Evolutionary conservation across 1,140 invertebrate species (phyloP).

Genomic region (Glossosoma conforme): DNA sequence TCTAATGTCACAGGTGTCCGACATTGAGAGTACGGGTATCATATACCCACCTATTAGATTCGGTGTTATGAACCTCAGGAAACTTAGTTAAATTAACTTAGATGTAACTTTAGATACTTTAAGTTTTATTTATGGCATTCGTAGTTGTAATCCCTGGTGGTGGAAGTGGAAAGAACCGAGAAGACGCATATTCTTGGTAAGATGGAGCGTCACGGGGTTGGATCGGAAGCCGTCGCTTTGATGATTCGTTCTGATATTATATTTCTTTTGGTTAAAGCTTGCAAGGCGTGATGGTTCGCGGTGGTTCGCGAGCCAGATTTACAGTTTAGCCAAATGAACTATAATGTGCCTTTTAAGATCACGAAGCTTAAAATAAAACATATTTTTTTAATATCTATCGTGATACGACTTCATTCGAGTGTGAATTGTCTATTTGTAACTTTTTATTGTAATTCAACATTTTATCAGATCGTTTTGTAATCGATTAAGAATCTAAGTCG

Average conservation of each 20-base stretch:
- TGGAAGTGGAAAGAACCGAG: too few species aligned
- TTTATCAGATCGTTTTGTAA: background rate
- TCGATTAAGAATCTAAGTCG: background rate
- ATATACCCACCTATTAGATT: constrained; percentile 24
- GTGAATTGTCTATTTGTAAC: background rate
- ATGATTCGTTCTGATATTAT: constrained; percentile 18
- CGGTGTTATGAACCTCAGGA: constrained; percentile 11
- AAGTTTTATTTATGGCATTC: too few species aligned
- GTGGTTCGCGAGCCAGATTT: background rate
- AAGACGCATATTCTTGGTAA: too few species aligned
- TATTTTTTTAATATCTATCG: constrained; percentile 5
- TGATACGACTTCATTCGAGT: constrained; percentile 1
- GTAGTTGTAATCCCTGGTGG: too few species aligned
- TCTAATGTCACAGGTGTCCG: constrained; percentile 18
- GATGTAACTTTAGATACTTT: too few species aligned
- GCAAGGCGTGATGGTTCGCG: background rate
- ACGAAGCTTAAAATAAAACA: constrained; percentile 1
- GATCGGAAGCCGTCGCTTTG: constrained; percentile 12
- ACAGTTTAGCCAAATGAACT: constrained; percentile 11
- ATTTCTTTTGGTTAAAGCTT: constrained; percentile 19
- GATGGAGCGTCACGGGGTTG: too few species aligned
- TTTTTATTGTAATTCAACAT: background rate
- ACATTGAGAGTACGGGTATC: constrained; percentile 28
- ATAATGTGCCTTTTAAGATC: constrained; percentile 20
- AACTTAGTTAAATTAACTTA: too few species aligned